Conservation (phyloP, 1,140 invertebrate species). For the Apolygus lucorum region DNA sequence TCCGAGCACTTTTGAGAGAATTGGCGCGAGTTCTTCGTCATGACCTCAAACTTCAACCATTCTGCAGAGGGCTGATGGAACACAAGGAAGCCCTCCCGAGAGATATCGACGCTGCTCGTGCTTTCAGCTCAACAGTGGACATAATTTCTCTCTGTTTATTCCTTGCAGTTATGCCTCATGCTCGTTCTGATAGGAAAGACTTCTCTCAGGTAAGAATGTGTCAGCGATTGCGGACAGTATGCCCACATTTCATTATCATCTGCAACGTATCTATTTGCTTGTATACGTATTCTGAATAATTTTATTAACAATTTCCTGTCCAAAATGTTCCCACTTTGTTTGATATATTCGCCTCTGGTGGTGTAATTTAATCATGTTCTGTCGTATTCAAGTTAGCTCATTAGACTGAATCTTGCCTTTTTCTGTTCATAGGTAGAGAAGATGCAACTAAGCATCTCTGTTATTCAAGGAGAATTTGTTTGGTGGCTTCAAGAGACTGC, state of each 20-base stretch:
- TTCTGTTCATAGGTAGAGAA: slow-evolving; percentile 42
- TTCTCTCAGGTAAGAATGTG: slow-evolving; percentile 33
- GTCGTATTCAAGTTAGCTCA: too few species aligned
- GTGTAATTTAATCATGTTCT: too few species aligned
- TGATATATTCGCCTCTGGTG: too few species aligned
- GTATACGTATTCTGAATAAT: too few species aligned
- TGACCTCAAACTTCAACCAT: slow-evolving; percentile 63
- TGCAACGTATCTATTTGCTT: too few species aligned
- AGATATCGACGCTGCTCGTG: slow-evolving; percentile 65
- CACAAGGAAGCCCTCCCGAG: slow-evolving; percentile 46
- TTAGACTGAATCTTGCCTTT: not conserved
- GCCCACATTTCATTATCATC: slow-evolving; percentile 1
- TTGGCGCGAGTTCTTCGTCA: slow-evolving; percentile 65
- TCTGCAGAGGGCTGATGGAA: slow-evolving; percentile 60
- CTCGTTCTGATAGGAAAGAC: slow-evolving; percentile 56
- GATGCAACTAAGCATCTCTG: slow-evolving; percentile 60
- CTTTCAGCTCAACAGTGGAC: slow-evolving; percentile 75
- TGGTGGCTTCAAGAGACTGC: slow-evolving; percentile 79
- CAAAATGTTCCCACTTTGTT: too few species aligned
- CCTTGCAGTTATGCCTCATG: slow-evolving; percentile 56
- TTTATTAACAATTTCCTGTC: too few species aligned
- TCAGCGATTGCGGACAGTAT: too few species aligned
- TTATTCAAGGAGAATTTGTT: slow-evolving; percentile 71
- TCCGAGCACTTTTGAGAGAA: slow-evolving; percentile 76
- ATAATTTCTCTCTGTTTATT: slow-evolving; percentile 78